Percentiles rank a stretch among this genome's conserved stretches.
Evolutionary conservation across 30 jellyfish, hydroid and myxozoan species (phyloP).

Genomic region (Mastigias papua): DNA sequence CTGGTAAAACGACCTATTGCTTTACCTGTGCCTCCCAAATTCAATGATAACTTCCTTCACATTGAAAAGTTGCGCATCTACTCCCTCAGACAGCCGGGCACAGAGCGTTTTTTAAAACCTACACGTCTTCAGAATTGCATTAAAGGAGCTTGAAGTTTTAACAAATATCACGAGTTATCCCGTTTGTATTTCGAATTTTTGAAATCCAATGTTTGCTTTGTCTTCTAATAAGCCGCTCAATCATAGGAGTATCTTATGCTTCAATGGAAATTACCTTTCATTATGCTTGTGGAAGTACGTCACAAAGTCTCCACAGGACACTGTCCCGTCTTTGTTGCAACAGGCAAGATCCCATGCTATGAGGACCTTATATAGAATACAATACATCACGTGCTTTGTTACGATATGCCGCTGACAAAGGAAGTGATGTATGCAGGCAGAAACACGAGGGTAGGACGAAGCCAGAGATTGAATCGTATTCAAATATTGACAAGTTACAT

Average conservation of each 20-base stretch:
- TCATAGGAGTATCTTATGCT: not conserved
- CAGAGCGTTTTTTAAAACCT: too few relatives aligned
- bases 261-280: not conserved
- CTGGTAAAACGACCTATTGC: too few relatives aligned
- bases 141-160: too few relatives aligned
- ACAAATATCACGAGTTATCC: too few relatives aligned
- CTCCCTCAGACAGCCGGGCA: too few relatives aligned
- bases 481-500: not conserved
- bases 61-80: too few relatives aligned
- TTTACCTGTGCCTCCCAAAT: too few relatives aligned
- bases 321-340: not conserved
- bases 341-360: not conserved
- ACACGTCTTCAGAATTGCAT: too few relatives aligned
- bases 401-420: conserved; percentile 13
- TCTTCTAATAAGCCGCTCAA: not conserved
- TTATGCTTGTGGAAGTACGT: not conserved
- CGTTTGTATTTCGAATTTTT: not conserved
- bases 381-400: conserved; percentile 23
- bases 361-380: conserved; percentile 24
- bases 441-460: conserved; percentile 10
- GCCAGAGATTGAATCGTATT: not conserved
- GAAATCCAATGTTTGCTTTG: not conserved
- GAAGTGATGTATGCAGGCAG: conserved; percentile 8
- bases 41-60: too few relatives aligned
- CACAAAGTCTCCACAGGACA: not conserved